phyloP scores from a whole-genome alignment of 2,888 invertebrate species.

The Amiota mariae region DNA sequence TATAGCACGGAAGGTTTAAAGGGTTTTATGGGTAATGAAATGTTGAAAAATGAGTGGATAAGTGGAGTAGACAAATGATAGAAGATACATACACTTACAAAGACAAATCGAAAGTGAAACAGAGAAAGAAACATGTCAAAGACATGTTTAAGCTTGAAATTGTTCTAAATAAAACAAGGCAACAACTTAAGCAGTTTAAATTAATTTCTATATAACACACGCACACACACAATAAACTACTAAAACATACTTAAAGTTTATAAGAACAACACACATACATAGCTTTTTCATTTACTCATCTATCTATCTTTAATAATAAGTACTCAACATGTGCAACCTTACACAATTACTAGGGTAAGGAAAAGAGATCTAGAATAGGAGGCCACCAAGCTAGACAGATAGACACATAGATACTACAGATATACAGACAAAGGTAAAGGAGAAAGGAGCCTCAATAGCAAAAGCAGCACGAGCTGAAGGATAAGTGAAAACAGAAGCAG shows the following conservation, averaged over 20 bases:
- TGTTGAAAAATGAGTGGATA: slow-evolving; percentile 15
- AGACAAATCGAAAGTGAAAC: slow-evolving; percentile 10
- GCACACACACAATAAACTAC: slow-evolving; percentile 13
- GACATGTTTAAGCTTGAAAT: slow-evolving; percentile 13
- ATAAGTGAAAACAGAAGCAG: slow-evolving; percentile 15
- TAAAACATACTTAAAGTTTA: not conserved
- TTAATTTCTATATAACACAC: slow-evolving; percentile 54
- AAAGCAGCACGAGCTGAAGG: not conserved
- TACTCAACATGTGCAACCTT: slow-evolving; percentile 3
- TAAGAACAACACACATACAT: slow-evolving; percentile 14
- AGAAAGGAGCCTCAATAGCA: slow-evolving; percentile 15
- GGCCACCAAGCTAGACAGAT: slow-evolving; percentile 28
- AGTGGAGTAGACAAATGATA: not conserved
- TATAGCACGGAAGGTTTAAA: not conserved
- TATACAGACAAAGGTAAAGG: slow-evolving; percentile 28
- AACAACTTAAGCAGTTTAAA: slow-evolving; percentile 51
- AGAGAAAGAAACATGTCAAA: slow-evolving; percentile 31
- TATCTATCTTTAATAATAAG: slow-evolving; percentile 17
- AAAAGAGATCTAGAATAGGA: too few relatives aligned
- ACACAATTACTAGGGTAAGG: not conserved
- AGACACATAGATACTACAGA: slow-evolving; percentile 38
- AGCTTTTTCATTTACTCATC: not conserved
- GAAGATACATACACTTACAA: not conserved
- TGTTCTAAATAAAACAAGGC: slow-evolving; percentile 52
- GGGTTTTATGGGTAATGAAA: slow-evolving; percentile 16